A percentile compares a stretch with the other conserved stretches of the same genome.
These are phyloP conservation scores for Macaria notata DNA, from an alignment of 2,888 invertebrate genomes.

Conservation along the genomic window DNA sequence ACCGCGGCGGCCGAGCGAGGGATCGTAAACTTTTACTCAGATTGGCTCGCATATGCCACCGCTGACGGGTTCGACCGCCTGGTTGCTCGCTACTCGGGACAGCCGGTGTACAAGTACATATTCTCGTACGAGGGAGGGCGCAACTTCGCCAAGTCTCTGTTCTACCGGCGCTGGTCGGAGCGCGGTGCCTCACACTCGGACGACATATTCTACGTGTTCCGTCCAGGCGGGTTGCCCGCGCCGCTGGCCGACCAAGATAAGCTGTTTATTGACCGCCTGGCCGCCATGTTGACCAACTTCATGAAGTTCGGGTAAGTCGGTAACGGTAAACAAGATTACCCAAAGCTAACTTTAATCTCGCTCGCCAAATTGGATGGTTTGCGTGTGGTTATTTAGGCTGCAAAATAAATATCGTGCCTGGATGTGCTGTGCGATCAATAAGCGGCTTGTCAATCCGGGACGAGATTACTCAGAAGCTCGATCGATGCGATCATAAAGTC, in stretches of 20 bases:
- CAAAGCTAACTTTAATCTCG: slow-evolving; percentile 26
- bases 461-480: background rate
- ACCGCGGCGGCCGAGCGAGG: slow-evolving; percentile 41
- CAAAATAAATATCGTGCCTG: slow-evolving; percentile 18
- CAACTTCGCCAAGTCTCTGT: slow-evolving; percentile 57
- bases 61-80: slow-evolving; percentile 56
- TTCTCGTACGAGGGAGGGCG: slow-evolving; percentile 65
- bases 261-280: slow-evolving; percentile 55
- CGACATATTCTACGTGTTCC: slow-evolving; percentile 71
- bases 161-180: slow-evolving; percentile 36
- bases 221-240: slow-evolving; percentile 57
- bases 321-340: slow-evolving; percentile 33
- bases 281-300: slow-evolving; percentile 67
- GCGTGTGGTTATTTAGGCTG: slow-evolving; percentile 19
- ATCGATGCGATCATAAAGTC: background rate
- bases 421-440: slow-evolving; percentile 5
- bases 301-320: slow-evolving; percentile 62
- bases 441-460: background rate
- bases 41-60: slow-evolving; percentile 61
- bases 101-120: slow-evolving; percentile 63
- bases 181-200: slow-evolving; percentile 64
- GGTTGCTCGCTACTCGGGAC: slow-evolving; percentile 48
- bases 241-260: slow-evolving; percentile 46
- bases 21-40: slow-evolving; percentile 59
- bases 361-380: slow-evolving; percentile 24